phyloP scores from a whole-genome alignment of 2,797 vertebrate genomes.

The Channa striata region DNA sequence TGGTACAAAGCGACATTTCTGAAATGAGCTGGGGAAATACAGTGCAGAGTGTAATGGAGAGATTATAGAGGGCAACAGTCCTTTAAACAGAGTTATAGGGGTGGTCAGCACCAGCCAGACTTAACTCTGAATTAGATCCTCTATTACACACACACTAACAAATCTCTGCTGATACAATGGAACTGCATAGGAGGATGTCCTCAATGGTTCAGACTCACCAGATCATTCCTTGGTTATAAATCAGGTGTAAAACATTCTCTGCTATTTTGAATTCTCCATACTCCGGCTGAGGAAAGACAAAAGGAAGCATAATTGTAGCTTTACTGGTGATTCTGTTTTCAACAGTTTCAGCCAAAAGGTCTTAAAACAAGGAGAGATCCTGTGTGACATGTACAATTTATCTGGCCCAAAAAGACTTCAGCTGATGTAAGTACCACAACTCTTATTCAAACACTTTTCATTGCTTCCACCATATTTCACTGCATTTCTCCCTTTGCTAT shows the following conservation, averaged over 20 bases:
- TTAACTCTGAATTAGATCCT: constrained; percentile 37
- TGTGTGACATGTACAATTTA: too few relatives aligned
- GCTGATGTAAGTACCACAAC: too few relatives aligned
- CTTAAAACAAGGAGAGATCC: too few relatives aligned
- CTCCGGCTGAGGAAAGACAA: constrained; percentile 88
- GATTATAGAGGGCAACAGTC: constrained; percentile 27
- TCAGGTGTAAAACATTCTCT: constrained; percentile 96
- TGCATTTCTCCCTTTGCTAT: too few relatives aligned
- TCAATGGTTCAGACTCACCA: constrained; percentile 85
- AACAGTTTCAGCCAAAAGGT: too few relatives aligned
- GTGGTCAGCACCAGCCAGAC: constrained; percentile 10
- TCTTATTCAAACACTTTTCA: too few relatives aligned
- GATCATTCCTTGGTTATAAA: constrained; percentile 99
- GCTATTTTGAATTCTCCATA: constrained; percentile 99
- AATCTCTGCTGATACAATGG: constrained; percentile 8
- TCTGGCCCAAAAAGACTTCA: too few relatives aligned
- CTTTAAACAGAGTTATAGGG: constrained; percentile 47
- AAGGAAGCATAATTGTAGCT: not conserved
- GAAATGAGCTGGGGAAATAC: constrained; percentile 62
- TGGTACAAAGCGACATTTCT: constrained; percentile 48
- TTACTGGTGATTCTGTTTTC: too few relatives aligned
- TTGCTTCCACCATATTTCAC: too few relatives aligned
- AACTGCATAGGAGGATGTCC: not conserved
- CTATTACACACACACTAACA: constrained; percentile 26
- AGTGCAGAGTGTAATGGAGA: constrained; percentile 45